phyloP scores from a whole-genome alignment of 2,797 vertebrate species.

The Cirrhinus molitorella region DNA sequence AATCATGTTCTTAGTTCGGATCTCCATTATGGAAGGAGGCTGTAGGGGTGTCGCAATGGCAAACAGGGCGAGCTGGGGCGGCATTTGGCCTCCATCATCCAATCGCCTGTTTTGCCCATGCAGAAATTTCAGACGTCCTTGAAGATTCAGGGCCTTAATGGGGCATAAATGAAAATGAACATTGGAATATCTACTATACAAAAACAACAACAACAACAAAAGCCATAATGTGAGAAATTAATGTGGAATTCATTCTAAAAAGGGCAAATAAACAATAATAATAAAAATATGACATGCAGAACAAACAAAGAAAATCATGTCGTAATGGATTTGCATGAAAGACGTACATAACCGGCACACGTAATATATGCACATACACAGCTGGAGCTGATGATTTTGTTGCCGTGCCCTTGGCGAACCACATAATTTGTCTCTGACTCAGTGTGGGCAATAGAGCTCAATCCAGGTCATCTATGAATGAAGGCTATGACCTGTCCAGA shows the following conservation, averaged over 20 bases:
- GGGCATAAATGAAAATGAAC: not conserved
- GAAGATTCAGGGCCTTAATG: constrained; percentile 81
- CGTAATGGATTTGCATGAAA: not conserved
- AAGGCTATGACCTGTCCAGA: not conserved
- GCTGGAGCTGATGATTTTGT: constrained; percentile 19
- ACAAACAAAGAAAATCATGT: not conserved
- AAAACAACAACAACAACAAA: not conserved
- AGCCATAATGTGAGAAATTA: no score
- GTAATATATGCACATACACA: not conserved
- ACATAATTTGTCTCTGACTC: constrained; percentile 21
- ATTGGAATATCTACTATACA: not conserved
- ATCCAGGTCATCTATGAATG: not conserved
- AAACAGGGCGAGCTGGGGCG: constrained; percentile 81
- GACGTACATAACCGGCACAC: not conserved
- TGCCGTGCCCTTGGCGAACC: constrained; percentile 4
- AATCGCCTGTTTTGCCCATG: constrained; percentile 77
- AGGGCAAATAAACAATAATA: not conserved
- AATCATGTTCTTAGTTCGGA: constrained; percentile 82
- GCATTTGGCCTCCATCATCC: constrained; percentile 67
- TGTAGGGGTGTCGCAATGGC: constrained; percentile 82
- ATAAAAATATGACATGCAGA: not conserved
- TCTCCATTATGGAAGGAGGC: constrained; percentile 84
- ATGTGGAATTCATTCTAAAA: not conserved
- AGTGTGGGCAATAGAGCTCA: constrained; percentile 12
- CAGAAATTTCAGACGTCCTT: constrained; percentile 82